A percentile compares a stretch with the other conserved stretches of the same genome.
Conservation (phyloP, 2,113 vertebrate genomes). For the Cebidichthys violaceus region DNA sequence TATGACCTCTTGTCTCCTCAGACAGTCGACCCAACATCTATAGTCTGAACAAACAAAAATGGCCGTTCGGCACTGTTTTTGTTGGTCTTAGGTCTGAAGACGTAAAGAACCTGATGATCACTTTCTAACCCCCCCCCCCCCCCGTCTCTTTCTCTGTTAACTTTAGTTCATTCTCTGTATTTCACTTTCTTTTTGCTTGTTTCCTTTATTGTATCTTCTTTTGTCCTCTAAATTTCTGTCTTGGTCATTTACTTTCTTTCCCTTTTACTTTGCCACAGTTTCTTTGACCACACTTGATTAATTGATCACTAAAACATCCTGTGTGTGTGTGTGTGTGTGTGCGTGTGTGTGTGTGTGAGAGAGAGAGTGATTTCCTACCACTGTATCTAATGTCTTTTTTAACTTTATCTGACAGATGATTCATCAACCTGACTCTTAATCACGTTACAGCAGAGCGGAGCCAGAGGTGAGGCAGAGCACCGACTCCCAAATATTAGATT, state of each 20-base stretch:
- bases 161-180: not conserved
- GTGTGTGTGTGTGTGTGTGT: slow-evolving; percentile 22
- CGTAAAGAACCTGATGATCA: slow-evolving; percentile 15
- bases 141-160: not conserved
- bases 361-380: not conserved
- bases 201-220: not conserved
- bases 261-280: not conserved
- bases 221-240: not conserved
- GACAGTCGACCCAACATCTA: slow-evolving; percentile 24
- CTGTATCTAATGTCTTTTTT: slow-evolving; percentile 58
- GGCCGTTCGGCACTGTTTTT: slow-evolving; percentile 38
- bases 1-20: slow-evolving; percentile 51
- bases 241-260: not conserved
- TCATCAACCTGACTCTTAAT: slow-evolving; percentile 66
- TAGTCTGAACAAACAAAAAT: slow-evolving; percentile 40
- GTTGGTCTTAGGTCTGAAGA: slow-evolving; percentile 13
- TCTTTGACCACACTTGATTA: not conserved
- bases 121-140: no score
- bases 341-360: slow-evolving; percentile 3
- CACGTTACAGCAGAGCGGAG: slow-evolving; percentile 53
- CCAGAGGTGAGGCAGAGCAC: slow-evolving; percentile 53
- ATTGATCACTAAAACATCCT: slow-evolving; percentile 10
- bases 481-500: slow-evolving; percentile 37
- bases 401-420: slow-evolving; percentile 71
- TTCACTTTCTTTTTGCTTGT: not conserved